Percentiles rank a stretch among this genome's conserved stretches.
Conservation (phyloP, 2,113 vertebrate species). For the Benitochromis conjunctus region DNA sequence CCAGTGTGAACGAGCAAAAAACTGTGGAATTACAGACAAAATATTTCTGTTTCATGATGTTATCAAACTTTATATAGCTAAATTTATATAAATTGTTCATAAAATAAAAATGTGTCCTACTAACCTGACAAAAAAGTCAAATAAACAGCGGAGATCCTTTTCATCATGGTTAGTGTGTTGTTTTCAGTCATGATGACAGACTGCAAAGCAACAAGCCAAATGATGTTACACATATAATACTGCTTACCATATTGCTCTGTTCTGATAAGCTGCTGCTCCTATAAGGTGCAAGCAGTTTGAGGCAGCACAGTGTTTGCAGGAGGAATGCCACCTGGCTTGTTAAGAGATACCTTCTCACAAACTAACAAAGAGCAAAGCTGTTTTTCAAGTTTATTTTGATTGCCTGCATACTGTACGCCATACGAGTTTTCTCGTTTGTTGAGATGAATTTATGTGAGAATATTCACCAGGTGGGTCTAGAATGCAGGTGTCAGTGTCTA, state of each 20-base stretch:
- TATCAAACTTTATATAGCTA: background rate
- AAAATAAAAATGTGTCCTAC: background rate
- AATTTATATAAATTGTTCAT: background rate
- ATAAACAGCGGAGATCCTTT: background rate
- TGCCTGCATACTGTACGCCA: background rate
- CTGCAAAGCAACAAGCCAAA: background rate
- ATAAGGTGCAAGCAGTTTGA: background rate
- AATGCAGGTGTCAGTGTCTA: background rate
- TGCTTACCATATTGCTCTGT: background rate
- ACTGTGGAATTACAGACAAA: slow-evolving; percentile 17
- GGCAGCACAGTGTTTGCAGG: background rate
- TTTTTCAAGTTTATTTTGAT: slow-evolving; percentile 34
- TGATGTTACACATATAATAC: background rate
- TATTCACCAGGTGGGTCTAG: background rate
- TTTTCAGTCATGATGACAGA: background rate
- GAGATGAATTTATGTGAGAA: background rate
- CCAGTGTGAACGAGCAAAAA: background rate
- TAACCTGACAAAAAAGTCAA: slow-evolving; percentile 59
- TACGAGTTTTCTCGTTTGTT: background rate
- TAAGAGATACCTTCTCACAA: background rate
- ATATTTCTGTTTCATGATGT: background rate
- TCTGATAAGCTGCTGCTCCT: background rate
- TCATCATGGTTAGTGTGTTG: background rate
- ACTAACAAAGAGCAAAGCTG: slow-evolving; percentile 4
- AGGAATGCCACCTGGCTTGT: slow-evolving; percentile 52